These are phyloP conservation scores for Micoletzkya japonica DNA, from an alignment of 2,888 invertebrate species.

Conservation along the genomic window DNA sequence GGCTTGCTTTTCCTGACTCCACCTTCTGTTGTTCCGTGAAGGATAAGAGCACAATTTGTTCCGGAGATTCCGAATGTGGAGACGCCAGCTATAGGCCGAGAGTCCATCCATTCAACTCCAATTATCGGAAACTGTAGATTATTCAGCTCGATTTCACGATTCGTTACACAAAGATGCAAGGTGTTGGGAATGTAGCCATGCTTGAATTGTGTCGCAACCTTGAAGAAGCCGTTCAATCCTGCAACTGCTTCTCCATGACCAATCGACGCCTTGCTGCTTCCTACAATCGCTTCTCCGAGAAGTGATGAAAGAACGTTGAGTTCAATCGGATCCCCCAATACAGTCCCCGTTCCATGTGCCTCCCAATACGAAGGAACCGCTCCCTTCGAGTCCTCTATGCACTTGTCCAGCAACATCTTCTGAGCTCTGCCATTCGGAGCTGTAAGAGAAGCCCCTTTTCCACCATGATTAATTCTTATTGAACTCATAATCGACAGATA, in stretches of 20 bases:
- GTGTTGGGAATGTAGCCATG: conserved; percentile 47
- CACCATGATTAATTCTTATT: conserved; percentile 63
- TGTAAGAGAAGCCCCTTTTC: conserved; percentile 61
- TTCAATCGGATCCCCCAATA: conserved; percentile 64
- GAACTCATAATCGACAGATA: conserved; percentile 53
- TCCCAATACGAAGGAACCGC: conserved; percentile 54
- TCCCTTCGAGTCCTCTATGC: not conserved
- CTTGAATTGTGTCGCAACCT: conserved; percentile 29
- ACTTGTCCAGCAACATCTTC: conserved; percentile 40
- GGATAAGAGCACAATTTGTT: conserved; percentile 56
- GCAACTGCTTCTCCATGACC: conserved; percentile 62
- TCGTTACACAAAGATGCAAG: conserved; percentile 52
- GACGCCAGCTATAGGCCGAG: conserved; percentile 46
- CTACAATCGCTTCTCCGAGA: conserved; percentile 37
- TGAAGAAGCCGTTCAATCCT: conserved; percentile 56
- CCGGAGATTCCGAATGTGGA: conserved; percentile 61
- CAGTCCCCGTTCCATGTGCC: conserved; percentile 63
- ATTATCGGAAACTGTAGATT: conserved; percentile 43
- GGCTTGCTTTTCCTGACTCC: not conserved
- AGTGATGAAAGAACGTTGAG: conserved; percentile 47
- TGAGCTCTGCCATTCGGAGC: conserved; percentile 61
- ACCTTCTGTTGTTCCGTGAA: not conserved
- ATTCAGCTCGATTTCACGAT: conserved; percentile 48
- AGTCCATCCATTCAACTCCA: conserved; percentile 39
- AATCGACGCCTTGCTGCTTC: conserved; percentile 52